Conservation (phyloP, 2,797 vertebrate species). For the Passerculus sandwichensis region DNA sequence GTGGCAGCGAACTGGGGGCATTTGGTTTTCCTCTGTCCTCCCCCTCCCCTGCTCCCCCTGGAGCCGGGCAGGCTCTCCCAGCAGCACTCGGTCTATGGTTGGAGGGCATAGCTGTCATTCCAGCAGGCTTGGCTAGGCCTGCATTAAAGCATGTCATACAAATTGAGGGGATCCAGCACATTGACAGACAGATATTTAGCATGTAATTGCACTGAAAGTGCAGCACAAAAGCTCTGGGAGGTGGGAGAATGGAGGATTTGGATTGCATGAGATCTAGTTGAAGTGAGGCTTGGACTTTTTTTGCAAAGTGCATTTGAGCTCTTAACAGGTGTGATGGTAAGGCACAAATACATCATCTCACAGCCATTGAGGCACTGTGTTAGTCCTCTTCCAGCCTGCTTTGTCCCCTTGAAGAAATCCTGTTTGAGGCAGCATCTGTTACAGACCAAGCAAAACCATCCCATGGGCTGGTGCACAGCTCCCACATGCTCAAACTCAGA, state of each 20-base stretch:
- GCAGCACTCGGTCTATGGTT: constrained; percentile 51
- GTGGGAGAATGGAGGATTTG: constrained; percentile 54
- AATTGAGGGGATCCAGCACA: constrained; percentile 81
- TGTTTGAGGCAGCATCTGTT: neutral
- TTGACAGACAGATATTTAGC: constrained; percentile 76
- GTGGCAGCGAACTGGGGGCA: neutral
- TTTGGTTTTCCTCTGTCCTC: neutral
- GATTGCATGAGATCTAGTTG: constrained; percentile 35
- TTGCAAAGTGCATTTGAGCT: constrained; percentile 43
- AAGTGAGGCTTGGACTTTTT: constrained; percentile 31
- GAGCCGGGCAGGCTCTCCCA: neutral
- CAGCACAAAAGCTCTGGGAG: constrained; percentile 66
- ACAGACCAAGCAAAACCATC: neutral
- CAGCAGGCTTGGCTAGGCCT: constrained; percentile 69
- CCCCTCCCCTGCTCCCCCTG: neutral
- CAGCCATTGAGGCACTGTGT: neutral
- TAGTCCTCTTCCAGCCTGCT: neutral
- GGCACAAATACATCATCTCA: constrained; percentile 37
- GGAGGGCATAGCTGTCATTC: constrained; percentile 81
- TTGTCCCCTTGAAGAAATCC: neutral
- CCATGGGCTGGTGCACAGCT: neutral
- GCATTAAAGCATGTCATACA: constrained; percentile 78
- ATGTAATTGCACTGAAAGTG: constrained; percentile 76
- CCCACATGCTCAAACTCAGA: rapidly evolving
- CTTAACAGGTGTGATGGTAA: constrained; percentile 65